phyloP scores from a whole-genome alignment of 2,888 invertebrate species.

The Corbicula japonica region DNA sequence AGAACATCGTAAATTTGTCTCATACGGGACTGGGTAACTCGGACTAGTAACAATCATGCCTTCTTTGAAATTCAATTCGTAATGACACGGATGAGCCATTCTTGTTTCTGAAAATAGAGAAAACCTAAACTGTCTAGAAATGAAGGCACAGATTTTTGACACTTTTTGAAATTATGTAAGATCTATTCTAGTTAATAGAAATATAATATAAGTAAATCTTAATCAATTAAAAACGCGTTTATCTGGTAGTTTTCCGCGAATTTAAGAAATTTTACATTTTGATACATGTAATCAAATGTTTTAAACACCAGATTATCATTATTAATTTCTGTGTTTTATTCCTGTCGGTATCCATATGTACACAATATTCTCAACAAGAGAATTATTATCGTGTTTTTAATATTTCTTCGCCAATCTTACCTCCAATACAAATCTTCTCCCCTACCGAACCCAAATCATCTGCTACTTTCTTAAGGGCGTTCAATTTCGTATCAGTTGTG shows the following conservation, averaged over 20 bases:
- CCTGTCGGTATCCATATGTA: background rate
- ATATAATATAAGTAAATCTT: background rate
- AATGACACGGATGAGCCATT: conserved; percentile 4
- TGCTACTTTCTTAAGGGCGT: too few relatives aligned
- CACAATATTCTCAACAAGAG: too few relatives aligned
- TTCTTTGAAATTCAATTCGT: background rate
- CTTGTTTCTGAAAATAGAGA: background rate
- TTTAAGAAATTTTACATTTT: background rate
- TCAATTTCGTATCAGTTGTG: too few relatives aligned
- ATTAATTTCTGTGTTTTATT: background rate
- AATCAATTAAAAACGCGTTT: background rate
- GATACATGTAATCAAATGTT: background rate
- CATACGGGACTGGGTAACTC: background rate
- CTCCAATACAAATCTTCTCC: conserved; percentile 17
- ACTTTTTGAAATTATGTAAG: background rate
- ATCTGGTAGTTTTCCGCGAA: background rate
- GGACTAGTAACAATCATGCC: conserved; percentile 10
- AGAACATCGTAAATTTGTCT: conserved; percentile 1
- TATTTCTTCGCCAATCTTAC: too few relatives aligned
- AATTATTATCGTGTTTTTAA: too few relatives aligned
- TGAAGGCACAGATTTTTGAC: background rate
- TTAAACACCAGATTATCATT: background rate
- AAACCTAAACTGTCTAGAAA: background rate
- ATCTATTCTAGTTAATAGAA: background rate
- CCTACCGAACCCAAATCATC: background rate